These are phyloP conservation scores for Prosapia bicincta DNA, from an alignment of 2,888 invertebrate species.

Conservation along the genomic window DNA sequence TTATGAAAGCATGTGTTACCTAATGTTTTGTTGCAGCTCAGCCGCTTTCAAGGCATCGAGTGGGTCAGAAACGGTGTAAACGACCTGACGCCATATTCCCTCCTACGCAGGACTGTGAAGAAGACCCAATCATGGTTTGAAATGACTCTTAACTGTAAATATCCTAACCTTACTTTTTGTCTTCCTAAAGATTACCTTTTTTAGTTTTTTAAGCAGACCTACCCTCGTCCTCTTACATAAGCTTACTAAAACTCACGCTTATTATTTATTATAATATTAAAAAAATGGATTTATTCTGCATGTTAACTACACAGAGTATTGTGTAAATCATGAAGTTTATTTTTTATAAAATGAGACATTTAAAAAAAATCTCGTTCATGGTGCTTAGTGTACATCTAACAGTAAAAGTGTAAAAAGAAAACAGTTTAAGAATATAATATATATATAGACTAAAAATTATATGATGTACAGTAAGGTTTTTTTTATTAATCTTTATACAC, in stretches of 20 bases:
- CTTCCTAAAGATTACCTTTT: neutral
- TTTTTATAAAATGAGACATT: constrained; percentile 1
- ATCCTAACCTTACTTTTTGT: neutral
- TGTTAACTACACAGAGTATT: neutral
- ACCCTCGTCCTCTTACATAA: neutral
- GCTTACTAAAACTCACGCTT: neutral
- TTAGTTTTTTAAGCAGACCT: neutral
- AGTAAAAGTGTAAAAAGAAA: neutral
- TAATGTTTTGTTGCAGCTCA: constrained; percentile 37
- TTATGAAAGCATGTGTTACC: too few relatives aligned
- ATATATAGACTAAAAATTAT: neutral
- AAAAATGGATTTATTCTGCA: neutral
- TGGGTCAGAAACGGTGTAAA: constrained; percentile 36
- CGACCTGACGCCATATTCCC: constrained; percentile 23
- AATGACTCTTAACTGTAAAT: neutral
- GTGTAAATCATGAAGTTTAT: neutral
- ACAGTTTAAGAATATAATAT: neutral
- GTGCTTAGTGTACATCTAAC: neutral
- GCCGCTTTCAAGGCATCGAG: constrained; percentile 34
- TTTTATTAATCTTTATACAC: neutral
- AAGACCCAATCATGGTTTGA: constrained; percentile 46
- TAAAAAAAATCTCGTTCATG: neutral
- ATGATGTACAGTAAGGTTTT: neutral
- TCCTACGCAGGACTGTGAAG: constrained; percentile 42
- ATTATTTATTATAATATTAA: neutral